Evolutionary conservation across 64 coral and sea anemone genomes (phyloP), one percentile per base, ranked within the genome.

Genomic region (Anthopleura sola): DNA sequence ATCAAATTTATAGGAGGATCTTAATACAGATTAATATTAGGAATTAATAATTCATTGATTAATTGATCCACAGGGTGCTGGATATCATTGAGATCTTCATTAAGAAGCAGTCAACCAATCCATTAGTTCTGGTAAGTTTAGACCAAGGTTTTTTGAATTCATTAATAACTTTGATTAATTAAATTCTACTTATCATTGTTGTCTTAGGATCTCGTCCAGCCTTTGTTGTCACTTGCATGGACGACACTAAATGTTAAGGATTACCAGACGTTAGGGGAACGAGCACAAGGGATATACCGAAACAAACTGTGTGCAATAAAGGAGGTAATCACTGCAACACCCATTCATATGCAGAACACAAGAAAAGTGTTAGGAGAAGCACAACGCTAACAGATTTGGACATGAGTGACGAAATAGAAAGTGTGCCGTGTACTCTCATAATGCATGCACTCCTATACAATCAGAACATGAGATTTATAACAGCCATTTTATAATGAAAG

Each of bases 41-140:
- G 26, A 9, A 66, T 71, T 71, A 34, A 71, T 10, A 71, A 31
- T 1, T 47, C 47, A n/a, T 79, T 79, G 3, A 44, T 46, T 23
- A 0, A 79, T 48, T 79, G 36, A 26, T 79, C 44, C 44, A 79
- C 21, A 94, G 97, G 49, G 93, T 95, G 44, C 82, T 99, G 62
- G 93, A 95, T 53, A 77, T 99, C 75, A 89, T 99, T 16, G 97
- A 95, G 68, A 99, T 95, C 44, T 87, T 99, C 34, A 90, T 99
- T 57, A 99, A 99, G 86, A 99, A 99, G 74, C 93, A 99, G 71
- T 75, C 92, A 17, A 85, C 60, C 11, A 99, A 78, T 55, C 93
- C 89, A 23, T 57, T 99, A n/a, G 75, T 99, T 71, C 55, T 99
- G 81, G 97, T 99, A 36, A 87, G 95, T 92, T 20, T 44, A 44